These are phyloP conservation scores for Antedon bifida DNA, from an alignment of 35 echinoderm and acorn worm species.

Conservation along the genomic window DNA sequence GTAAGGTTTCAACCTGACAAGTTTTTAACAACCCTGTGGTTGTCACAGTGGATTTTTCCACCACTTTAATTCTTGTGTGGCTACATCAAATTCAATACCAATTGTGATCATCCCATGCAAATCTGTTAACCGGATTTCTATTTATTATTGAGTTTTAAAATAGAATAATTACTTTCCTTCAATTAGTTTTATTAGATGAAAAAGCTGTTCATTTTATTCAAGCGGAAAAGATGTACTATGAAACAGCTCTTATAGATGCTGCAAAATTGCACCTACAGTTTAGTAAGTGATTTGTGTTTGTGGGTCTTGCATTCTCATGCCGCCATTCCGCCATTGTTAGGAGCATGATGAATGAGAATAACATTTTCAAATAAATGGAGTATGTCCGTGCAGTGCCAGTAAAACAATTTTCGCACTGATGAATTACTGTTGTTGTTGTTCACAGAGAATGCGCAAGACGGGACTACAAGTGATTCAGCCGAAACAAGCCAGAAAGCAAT, in stretches of 20 bases:
- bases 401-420: no score
- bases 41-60: no score
- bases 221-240: conserved; percentile 97
- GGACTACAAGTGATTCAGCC: neutral
- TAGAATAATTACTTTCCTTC: neutral
- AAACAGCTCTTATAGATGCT: conserved; percentile 87
- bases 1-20: neutral
- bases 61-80: no score
- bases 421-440: no score
- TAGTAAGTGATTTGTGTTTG: no score
- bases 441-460: neutral
- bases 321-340: neutral
- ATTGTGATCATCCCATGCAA: neutral
- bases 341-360: neutral
- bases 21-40: no score
- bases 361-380: no score
- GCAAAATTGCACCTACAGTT: conserved; percentile 29
- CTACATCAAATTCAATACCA: neutral
- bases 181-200: conserved; percentile 35
- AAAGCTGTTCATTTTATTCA: conserved; percentile 89
- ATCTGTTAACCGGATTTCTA: neutral
- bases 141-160: no score
- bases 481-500: neutral
- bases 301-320: no score
- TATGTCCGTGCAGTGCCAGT: no score